Percentiles rank a stretch among this genome's conserved stretches.
These are phyloP conservation scores for Alviniconcha strummeri DNA, from an alignment of 2,888 invertebrate genomes.

Conservation along the genomic window DNA sequence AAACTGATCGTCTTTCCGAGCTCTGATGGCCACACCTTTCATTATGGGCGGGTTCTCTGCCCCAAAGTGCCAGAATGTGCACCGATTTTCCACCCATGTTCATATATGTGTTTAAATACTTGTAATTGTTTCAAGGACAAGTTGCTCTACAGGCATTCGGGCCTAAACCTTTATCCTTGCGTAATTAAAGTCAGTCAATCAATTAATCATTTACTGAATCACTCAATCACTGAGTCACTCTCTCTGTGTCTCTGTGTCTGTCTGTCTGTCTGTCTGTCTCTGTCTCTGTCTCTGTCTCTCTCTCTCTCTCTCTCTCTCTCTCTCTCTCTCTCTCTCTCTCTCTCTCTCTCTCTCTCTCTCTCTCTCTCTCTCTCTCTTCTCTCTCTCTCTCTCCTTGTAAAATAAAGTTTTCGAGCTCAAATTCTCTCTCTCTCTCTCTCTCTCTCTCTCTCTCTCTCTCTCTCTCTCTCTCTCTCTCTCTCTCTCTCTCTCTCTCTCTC, in stretches of 20 bases:
- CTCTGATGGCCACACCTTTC: too few relatives aligned
- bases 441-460: not conserved
- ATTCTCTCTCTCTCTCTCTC: not conserved
- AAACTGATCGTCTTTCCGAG: too few relatives aligned
- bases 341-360: not conserved
- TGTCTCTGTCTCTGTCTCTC: not conserved
- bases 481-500: constrained; percentile 8
- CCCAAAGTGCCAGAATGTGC: not conserved
- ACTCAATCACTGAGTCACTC: not conserved
- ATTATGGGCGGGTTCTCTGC: not conserved
- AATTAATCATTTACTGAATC: too few relatives aligned
- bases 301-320: not conserved
- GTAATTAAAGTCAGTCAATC: not conserved
- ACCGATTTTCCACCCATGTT: not conserved
- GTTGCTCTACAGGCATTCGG: not conserved
- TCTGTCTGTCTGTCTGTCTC: not conserved
- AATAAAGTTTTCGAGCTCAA: not conserved
- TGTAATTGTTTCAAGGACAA: not conserved
- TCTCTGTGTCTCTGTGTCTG: not conserved
- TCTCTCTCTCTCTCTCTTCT: not conserved
- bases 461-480: constrained; percentile 10
- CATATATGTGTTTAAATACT: not conserved
- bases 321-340: not conserved
- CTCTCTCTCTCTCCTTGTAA: not conserved
- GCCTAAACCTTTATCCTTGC: not conserved